Conservation (phyloP, 1,140 invertebrate species). For the Drosophila azteca region DNA sequence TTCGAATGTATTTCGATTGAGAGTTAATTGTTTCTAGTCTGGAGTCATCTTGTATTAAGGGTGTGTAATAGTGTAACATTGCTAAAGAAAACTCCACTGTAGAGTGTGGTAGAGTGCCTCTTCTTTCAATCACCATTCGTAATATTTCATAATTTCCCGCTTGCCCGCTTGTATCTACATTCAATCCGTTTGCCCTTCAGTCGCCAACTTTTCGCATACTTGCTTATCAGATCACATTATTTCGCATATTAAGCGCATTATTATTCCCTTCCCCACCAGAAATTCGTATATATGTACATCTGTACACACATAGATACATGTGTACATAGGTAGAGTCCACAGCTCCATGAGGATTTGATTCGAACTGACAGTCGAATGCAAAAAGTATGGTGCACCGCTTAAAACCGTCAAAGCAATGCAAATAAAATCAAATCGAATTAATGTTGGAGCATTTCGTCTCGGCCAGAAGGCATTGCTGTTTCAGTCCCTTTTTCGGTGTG, state of each 20-base stretch:
- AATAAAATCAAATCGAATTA: constrained; percentile 81
- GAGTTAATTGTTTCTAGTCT: too few species aligned
- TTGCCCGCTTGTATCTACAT: too few species aligned
- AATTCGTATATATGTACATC: background rate
- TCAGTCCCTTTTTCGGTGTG: constrained; percentile 12
- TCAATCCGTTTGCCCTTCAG: too few species aligned
- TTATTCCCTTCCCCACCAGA: constrained; percentile 13
- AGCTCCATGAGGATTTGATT: constrained; percentile 44
- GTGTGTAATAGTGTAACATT: too few species aligned
- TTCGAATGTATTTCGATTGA: too few species aligned
- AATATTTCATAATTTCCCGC: background rate
- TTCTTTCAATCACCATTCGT: background rate
- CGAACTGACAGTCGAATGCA: constrained; percentile 37
- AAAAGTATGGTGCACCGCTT: constrained; percentile 42
- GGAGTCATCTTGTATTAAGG: too few species aligned
- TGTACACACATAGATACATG: background rate
- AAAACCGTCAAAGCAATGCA: constrained; percentile 77
- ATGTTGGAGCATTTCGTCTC: constrained; percentile 43
- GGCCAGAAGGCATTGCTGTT: constrained; percentile 33
- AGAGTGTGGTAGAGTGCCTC: background rate
- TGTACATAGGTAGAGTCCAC: background rate
- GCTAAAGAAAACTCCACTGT: background rate
- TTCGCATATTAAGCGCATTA: constrained; percentile 62
- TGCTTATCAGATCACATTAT: constrained; percentile 54
- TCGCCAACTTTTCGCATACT: constrained; percentile 15